Evolutionary conservation across 64 coral and sea anemone species (phyloP), one percentile per base, ranked within the genome.

Genomic region (Montipora capricornis): DNA sequence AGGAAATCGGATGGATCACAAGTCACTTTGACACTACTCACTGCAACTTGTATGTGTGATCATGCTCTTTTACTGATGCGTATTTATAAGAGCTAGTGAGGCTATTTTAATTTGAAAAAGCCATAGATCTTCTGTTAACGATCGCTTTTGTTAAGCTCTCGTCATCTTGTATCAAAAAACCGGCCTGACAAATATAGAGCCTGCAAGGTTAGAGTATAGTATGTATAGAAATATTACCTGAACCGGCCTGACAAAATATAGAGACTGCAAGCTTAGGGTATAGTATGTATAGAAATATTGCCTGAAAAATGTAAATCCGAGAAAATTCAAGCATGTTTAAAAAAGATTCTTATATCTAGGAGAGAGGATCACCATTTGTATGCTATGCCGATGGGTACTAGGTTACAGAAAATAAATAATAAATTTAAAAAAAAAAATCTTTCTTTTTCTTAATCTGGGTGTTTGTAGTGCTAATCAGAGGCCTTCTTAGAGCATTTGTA

Each of bases 381-480:
- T 78, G 67, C 47, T 74, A 9, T 78, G 76, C 37, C 37, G 1
- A 90, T 78, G 76, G 88, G 60, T 90, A 90, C 64, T 76, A 45
- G 88, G 53, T 90, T 90, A 55, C 5, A 55, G 52, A 55, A 55
- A 37, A 37, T 37, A 37, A 37, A 37, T 37, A 37, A 37, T 37
- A 37, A 37, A 37, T 37, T n/a, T 37, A 2, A 37, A 37, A 37
- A 55, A 55, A 55, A 55, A 55, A 7, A 5, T 10, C 52, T 55
- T 91, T 19, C 61, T 77, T 83, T 74, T 57, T 68, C 81, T 92
- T 0, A 84, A n/a, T 85, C 73, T 82, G 80, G 90, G 80, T 92
- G 52, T 85, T 57, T 82, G 68, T 92, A 73, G 81, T 92, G 80
- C 64, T 92, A 76, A 85, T 84, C 22, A 92, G 78, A 92, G 70